Evolutionary conservation across 2,888 invertebrate species (phyloP), one percentile per base, ranked within the genome.

Genomic region (Cantharis lateralis): DNA sequence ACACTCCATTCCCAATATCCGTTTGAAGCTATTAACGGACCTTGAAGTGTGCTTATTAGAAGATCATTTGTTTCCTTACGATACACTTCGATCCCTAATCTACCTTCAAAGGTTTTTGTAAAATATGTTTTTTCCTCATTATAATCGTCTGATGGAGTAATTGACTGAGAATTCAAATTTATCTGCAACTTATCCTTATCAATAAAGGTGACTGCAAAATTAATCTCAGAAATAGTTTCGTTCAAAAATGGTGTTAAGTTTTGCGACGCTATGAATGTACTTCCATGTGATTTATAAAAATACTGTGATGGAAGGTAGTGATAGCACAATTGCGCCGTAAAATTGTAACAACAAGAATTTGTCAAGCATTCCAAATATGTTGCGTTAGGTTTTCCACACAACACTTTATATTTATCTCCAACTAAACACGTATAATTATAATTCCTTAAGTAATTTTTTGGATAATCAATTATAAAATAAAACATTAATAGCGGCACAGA

Each of bases 1-100:
- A 93, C 88, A 0, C 90, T 88, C 82, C 92, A 89, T 84, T 93
- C 93, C 91, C 92, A 92, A 81, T 92, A 92, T 64, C 89, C 87
- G 18, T 91, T 86, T 0, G 92, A 90, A 2, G 91, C 90, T 76
- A 93, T 91, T 0, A 92, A 80, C 0, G 93, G 92, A 0, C 92
- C 92, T 78, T 89, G 86, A 0, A 89, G 84, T 0, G 92, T 92
- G 28, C 89, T 90, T 16, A 93, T 88, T 74, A 92, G 85, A 5
- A 83, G 70, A 11, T 89, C 88, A 5, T 78, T 62, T 10, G 75
- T 79, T 10, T 80, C 77, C 5, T 26, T 79, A 72, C 84, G 77
- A 26, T 75, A 81, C 4, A 87, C 80, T 72, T 86, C 84, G 3
- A 86, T 78, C 20, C 81, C 82, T 11, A 86, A 69, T 28, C 81